Base-by-base conservation (phyloP, 2,113 vertebrate species). In the Scopus umbretta region DNA sequence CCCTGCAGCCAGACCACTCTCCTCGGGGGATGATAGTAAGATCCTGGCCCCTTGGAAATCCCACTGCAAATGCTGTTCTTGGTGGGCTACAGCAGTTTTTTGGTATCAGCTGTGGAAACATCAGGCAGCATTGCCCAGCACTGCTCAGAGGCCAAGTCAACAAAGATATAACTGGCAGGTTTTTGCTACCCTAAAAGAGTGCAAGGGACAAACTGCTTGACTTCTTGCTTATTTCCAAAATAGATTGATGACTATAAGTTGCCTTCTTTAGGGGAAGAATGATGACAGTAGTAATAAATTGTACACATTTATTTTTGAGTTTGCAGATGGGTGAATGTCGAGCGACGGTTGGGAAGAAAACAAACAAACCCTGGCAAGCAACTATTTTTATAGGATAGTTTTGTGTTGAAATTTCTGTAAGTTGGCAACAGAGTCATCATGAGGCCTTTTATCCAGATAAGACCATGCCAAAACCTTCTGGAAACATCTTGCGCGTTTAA, bases 371-470 rank as follows among this genome's bases (percentile, higher is more conserved):
- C 84, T 92, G 80, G 65, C 91, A 95, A 82, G 73, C 65, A 87
- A 76, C 83, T 92, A 81, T 94, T 95, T 96, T 97, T 97, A 85
- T 72, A 94, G 80, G 82, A 85, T 75, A 85, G 85, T 83, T 96
- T 90, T 87, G 92, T 97, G 89, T 82, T 92, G 91, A 94, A 95
- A 94, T 97, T 89, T 96, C 90, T 96, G 5, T 92, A 96, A 91
- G 92, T 70, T 97, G 94, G 92, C 96, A 97, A 76, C 20, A 66
- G 71, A 91, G 53, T 75, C 7, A 0, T 49, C 66, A 75, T 65
- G 73, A 91, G 91, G 95, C 94, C 88, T 94, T 94, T 92, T 65
- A 93, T 88, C 74, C 91, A 76, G 96, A 95, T 95, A 97, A 95
- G 96, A 72, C 65, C 83, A 91, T 85, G 92, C 91, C 92, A 97